Evolutionary conservation across 2,888 invertebrate species (phyloP).

Genomic region (Folsomia candida): DNA sequence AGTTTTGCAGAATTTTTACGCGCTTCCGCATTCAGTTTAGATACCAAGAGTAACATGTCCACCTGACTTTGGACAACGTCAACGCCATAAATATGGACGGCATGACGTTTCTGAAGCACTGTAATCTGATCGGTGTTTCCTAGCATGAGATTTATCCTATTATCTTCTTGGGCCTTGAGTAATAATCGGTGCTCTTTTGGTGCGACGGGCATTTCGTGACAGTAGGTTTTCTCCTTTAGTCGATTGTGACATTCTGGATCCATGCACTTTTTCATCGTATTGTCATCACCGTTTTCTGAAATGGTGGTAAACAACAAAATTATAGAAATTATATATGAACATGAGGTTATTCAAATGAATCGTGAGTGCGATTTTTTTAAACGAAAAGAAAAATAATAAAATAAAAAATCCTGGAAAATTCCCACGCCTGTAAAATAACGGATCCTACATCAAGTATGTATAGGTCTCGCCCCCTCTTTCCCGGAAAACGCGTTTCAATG

Average conservation of each 20-base stretch:
- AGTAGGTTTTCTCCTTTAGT: not conserved
- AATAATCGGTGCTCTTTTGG: not conserved
- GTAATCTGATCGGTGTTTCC: not conserved
- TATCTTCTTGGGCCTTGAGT: not conserved
- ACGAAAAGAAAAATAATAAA: too few species aligned
- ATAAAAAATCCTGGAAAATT: too few species aligned
- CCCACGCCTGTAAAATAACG: too few species aligned
- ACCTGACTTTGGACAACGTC: not conserved
- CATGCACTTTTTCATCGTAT: not conserved
- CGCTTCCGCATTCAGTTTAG: not conserved
- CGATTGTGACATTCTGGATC: not conserved
- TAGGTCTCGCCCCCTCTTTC: too few species aligned
- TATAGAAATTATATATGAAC: too few species aligned
- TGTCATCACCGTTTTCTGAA: too few species aligned
- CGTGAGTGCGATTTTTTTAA: too few species aligned
- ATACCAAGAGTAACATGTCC: not conserved
- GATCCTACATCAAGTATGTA: too few species aligned
- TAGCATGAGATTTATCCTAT: not conserved
- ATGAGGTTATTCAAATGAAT: too few species aligned
- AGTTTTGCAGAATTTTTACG: not conserved
- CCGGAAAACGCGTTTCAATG: too few species aligned
- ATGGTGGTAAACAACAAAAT: too few species aligned
- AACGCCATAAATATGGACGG: not conserved
- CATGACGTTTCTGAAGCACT: not conserved
- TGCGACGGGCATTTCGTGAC: not conserved